phyloP scores from a whole-genome alignment of 2,888 invertebrate species.

The Drosophila pseudotalamancana region DNA sequence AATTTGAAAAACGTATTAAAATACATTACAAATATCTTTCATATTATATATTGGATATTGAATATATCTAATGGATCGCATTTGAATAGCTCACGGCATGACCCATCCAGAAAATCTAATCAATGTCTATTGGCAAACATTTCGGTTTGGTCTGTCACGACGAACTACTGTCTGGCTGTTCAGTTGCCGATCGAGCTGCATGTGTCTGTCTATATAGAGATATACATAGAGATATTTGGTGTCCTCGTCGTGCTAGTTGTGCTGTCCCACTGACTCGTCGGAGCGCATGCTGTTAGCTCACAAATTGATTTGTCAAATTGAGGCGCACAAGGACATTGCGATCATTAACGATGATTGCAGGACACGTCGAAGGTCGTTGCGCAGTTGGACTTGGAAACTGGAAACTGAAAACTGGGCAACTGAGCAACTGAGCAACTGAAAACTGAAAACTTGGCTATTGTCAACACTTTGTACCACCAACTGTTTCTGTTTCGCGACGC shows the following conservation, averaged over 20 bases:
- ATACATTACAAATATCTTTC: not conserved
- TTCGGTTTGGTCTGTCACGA: constrained; percentile 69
- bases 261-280: constrained; percentile 57
- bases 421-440: constrained; percentile 5
- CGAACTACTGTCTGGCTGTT: constrained; percentile 58
- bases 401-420: not conserved
- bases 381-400: constrained; percentile 59
- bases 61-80: not conserved
- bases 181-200: constrained; percentile 1
- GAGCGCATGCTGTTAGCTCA: constrained; percentile 70
- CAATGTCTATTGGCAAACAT: constrained; percentile 77
- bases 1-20: not conserved
- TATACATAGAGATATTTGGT: constrained; percentile 28
- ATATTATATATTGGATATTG: not conserved
- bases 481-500: constrained; percentile 62
- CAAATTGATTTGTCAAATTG: constrained; percentile 76
- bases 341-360: constrained; percentile 80
- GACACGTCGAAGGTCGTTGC: constrained; percentile 73
- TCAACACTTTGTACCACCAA: constrained; percentile 80
- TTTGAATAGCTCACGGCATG: constrained; percentile 36
- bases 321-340: constrained; percentile 73
- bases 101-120: constrained; percentile 38
- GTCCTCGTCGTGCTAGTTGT: constrained; percentile 13
- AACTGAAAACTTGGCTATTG: no score
- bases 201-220: not conserved